These are phyloP conservation scores for Caerostris darwini DNA, from an alignment of 1,140 invertebrate species.

Conservation along the genomic window DNA sequence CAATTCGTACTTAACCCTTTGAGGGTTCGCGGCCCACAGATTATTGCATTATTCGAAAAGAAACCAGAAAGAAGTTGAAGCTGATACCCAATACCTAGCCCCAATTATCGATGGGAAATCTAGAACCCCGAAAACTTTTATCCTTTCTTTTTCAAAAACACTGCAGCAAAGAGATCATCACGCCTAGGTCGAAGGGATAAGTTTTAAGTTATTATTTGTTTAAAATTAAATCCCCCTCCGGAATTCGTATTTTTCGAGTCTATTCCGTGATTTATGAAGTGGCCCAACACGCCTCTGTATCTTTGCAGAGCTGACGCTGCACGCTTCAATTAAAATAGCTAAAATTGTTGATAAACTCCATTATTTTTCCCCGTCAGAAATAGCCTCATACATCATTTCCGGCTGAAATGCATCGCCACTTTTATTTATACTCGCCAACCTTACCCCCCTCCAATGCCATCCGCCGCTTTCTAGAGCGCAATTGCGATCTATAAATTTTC, in stretches of 20 bases:
- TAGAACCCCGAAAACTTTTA: not conserved
- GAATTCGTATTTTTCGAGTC: slow-evolving; percentile 77
- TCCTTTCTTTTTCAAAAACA: not conserved
- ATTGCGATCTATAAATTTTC: slow-evolving; percentile 78
- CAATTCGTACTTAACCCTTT: not conserved
- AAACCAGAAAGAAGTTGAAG: not conserved
- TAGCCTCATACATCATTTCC: slow-evolving; percentile 77
- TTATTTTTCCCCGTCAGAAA: slow-evolving; percentile 78
- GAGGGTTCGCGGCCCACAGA: not conserved
- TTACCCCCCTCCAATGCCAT: not conserved
- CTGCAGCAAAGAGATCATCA: slow-evolving; percentile 2
- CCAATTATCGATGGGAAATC: slow-evolving; percentile 13
- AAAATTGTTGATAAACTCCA: slow-evolving; percentile 78
- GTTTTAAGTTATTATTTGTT: slow-evolving; percentile 75
- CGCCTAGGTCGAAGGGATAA: slow-evolving; percentile 51
- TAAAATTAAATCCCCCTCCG: slow-evolving; percentile 74
- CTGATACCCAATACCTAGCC: not conserved
- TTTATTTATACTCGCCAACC: slow-evolving; percentile 75
- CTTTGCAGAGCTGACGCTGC: slow-evolving; percentile 33
- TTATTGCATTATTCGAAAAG: not conserved
- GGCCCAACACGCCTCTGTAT: slow-evolving; percentile 54
- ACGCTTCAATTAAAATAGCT: slow-evolving; percentile 78
- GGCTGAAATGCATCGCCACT: slow-evolving; percentile 74
- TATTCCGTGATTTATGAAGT: slow-evolving; percentile 76
- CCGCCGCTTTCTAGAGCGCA: not conserved